Percentiles rank a stretch among this genome's conserved stretches.
Evolutionary conservation across 2,113 vertebrate genomes (phyloP).

Genomic region (Dromiciops gliroides): DNA sequence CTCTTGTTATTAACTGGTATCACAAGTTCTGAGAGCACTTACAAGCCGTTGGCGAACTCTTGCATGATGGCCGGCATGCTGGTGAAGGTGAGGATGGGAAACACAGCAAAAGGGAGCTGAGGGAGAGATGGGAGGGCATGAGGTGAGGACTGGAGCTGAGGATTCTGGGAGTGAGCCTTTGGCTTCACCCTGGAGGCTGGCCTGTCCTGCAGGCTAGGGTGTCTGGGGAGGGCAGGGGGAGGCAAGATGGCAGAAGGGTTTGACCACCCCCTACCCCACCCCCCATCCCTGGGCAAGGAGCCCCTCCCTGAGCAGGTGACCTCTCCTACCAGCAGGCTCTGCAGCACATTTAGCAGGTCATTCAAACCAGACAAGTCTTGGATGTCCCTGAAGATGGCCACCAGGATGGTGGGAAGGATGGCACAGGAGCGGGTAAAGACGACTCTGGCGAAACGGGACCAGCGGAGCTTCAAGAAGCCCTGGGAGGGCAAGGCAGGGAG

Average conservation of each 20-base stretch:
- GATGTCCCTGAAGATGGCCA: slow-evolving; percentile 84
- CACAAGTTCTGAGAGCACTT: slow-evolving; percentile 75
- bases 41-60: slow-evolving; percentile 85
- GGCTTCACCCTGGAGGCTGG: no score
- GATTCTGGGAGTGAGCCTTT: neutral
- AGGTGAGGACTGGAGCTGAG: neutral
- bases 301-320: neutral
- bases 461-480: slow-evolving; percentile 87
- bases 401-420: slow-evolving; percentile 84
- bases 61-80: slow-evolving; percentile 85
- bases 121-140: neutral
- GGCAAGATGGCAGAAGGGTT: neutral
- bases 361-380: slow-evolving; percentile 84
- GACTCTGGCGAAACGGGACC: slow-evolving; percentile 85
- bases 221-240: neutral
- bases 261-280: neutral
- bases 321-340: slow-evolving; percentile 86
- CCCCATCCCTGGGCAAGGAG: neutral
- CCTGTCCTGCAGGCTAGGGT: neutral
- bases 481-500: slow-evolving; percentile 14
- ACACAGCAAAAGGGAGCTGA: slow-evolving; percentile 86
- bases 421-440: slow-evolving; percentile 87
- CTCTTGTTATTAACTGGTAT: no score
- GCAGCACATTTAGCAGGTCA: slow-evolving; percentile 87
- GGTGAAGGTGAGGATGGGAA: slow-evolving; percentile 88